phyloP scores from a whole-genome alignment of 2,888 invertebrate genomes.

The Siphlonurus alternatus region DNA sequence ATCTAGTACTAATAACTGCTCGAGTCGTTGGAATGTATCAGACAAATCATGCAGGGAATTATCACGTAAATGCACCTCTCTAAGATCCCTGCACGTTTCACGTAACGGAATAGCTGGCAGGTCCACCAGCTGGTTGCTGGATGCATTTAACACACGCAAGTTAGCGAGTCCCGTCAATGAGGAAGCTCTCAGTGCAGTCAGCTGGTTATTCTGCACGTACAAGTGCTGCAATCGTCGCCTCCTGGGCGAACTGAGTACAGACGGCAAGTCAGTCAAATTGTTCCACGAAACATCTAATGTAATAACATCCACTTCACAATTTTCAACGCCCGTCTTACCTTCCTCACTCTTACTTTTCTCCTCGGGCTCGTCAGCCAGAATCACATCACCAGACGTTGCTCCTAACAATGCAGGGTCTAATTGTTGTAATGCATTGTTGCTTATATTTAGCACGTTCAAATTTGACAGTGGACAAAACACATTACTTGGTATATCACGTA shows the following conservation, averaged over 20 bases:
- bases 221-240: slow-evolving; percentile 54
- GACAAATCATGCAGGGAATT: slow-evolving; percentile 77
- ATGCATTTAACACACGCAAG: slow-evolving; percentile 71
- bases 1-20: slow-evolving; percentile 64
- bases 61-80: slow-evolving; percentile 80
- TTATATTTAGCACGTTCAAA: slow-evolving; percentile 65
- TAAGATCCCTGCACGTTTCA: slow-evolving; percentile 59
- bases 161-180: slow-evolving; percentile 65
- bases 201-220: slow-evolving; percentile 74
- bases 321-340: not conserved
- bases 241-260: slow-evolving; percentile 63
- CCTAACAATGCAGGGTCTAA: slow-evolving; percentile 72
- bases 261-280: slow-evolving; percentile 66
- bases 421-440: slow-evolving; percentile 74
- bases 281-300: slow-evolving; percentile 70
- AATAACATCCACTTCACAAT: slow-evolving; percentile 65
- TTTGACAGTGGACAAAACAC: slow-evolving; percentile 69
- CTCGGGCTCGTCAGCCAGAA: not conserved
- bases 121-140: slow-evolving; percentile 77
- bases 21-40: slow-evolving; percentile 68
- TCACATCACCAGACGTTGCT: slow-evolving; percentile 35
- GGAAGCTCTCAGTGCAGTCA: slow-evolving; percentile 71
- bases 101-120: slow-evolving; percentile 71
- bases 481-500: slow-evolving; percentile 75
- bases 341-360: not conserved